These are phyloP conservation scores for Todiramphus chloris DNA, from an alignment of 2,113 vertebrate species.

Conservation along the genomic window DNA sequence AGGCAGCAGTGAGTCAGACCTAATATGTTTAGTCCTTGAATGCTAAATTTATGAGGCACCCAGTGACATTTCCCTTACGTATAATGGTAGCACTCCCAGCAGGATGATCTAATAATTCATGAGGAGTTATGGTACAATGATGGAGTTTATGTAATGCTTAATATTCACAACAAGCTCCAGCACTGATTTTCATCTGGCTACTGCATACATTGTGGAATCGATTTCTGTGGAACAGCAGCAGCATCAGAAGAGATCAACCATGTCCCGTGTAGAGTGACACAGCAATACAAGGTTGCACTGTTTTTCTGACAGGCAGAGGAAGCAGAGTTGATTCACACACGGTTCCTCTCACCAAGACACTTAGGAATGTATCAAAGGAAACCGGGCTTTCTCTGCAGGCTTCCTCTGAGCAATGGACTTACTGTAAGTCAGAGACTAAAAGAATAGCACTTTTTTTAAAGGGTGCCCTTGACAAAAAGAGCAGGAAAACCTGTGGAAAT, in stretches of 20 bases:
- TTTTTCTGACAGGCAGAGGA: conserved; percentile 50
- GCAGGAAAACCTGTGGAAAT: conserved; percentile 41
- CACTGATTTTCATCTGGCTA: conserved; percentile 43
- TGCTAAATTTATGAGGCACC: conserved; percentile 51
- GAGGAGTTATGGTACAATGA: conserved; percentile 8
- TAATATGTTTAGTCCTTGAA: conserved; percentile 30
- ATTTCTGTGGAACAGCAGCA: neutral
- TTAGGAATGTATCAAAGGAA: conserved; percentile 67
- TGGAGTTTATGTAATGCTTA: conserved; percentile 53
- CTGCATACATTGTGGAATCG: neutral
- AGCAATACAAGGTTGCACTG: neutral
- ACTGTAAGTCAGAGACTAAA: neutral
- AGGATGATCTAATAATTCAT: conserved; percentile 53
- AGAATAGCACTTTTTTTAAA: neutral
- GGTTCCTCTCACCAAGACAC: conserved; percentile 41
- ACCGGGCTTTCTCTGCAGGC: neutral
- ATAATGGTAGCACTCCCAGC: conserved; percentile 56
- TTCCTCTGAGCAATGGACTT: conserved; percentile 55
- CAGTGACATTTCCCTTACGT: conserved; percentile 53
- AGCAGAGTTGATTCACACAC: conserved; percentile 23
- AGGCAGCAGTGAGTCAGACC: conserved; percentile 44
- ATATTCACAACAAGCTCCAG: conserved; percentile 33
- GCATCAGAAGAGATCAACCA: neutral
- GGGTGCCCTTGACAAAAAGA: neutral
- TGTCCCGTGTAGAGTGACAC: neutral